These are phyloP conservation scores for Nebria brevicollis DNA, from an alignment of 2,888 invertebrate species.

Conservation along the genomic window DNA sequence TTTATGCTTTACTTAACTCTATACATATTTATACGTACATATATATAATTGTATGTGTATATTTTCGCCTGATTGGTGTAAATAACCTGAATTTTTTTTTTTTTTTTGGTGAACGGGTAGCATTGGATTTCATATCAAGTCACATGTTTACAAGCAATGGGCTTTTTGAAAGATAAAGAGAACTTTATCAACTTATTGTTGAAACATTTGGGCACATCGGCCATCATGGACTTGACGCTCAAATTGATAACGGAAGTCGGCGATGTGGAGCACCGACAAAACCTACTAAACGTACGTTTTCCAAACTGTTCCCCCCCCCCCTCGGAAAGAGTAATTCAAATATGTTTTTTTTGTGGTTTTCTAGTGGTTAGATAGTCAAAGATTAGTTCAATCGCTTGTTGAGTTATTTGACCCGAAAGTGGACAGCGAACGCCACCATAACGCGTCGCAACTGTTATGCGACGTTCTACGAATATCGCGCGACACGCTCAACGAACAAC, in stretches of 20 bases:
- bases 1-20: too few relatives aligned
- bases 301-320: background rate
- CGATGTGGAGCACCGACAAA: conserved; percentile 76
- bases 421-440: conserved; percentile 82
- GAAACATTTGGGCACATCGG: conserved; percentile 92
- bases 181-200: conserved; percentile 89
- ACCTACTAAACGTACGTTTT: conserved; percentile 73
- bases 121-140: conserved; percentile 94
- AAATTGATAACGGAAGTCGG: conserved; percentile 87
- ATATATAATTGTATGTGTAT: too few relatives aligned
- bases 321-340: background rate
- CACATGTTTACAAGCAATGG: conserved; percentile 90
- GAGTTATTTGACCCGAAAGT: conserved; percentile 71
- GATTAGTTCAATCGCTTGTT: conserved; percentile 84
- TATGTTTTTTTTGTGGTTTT: conserved; percentile 48
- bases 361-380: conserved; percentile 92
- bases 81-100: background rate
- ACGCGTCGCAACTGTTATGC: conserved; percentile 88
- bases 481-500: conserved; percentile 67
- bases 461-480: conserved; percentile 81
- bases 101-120: too few relatives aligned
- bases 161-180: conserved; percentile 87
- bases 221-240: conserved; percentile 91
- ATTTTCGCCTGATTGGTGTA: background rate
- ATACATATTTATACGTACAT: too few relatives aligned